phyloP scores from a whole-genome alignment of 2,888 invertebrate species.

The Epiblema foenella region DNA sequence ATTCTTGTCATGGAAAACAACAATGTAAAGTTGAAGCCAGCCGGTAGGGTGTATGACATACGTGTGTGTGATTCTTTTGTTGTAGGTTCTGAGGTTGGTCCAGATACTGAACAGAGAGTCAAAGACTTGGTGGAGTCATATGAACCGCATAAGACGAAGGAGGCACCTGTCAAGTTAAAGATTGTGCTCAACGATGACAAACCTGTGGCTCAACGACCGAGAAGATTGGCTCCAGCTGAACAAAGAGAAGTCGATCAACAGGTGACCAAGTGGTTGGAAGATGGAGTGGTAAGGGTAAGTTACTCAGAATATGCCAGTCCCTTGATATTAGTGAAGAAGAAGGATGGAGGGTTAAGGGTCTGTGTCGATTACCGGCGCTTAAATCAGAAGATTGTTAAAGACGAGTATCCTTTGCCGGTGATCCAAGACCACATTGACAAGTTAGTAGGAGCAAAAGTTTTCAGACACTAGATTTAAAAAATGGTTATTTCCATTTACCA shows the following conservation, averaged over 20 bases:
- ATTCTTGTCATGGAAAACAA: conserved; percentile 17
- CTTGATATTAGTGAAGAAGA: conserved; percentile 47
- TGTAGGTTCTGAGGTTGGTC: background rate
- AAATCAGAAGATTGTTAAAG: no score
- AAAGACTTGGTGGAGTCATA: conserved; percentile 17
- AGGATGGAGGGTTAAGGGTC: conserved; percentile 34
- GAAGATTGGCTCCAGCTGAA: conserved; percentile 10
- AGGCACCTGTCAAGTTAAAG: conserved; percentile 7
- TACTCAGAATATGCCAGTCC: conserved; percentile 48
- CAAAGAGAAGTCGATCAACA: background rate
- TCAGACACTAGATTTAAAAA: no score
- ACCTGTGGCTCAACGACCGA: conserved; percentile 15
- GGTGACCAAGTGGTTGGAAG: conserved; percentile 38
- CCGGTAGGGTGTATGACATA: conserved; percentile 13
- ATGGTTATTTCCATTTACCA: no score
- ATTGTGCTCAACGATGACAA: conserved; percentile 9
- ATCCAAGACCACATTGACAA: no score
- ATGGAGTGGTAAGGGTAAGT: conserved; percentile 44
- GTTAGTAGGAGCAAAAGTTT: no score
- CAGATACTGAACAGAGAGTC: background rate
- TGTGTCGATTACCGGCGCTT: no score
- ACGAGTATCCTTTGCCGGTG: no score
- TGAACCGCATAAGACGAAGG: conserved; percentile 14
- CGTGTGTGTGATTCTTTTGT: conserved; percentile 9
- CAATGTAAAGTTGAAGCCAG: conserved; percentile 1